Evolutionary conservation across 1,140 invertebrate species (phyloP).

Genomic region (Orussus abietinus): DNA sequence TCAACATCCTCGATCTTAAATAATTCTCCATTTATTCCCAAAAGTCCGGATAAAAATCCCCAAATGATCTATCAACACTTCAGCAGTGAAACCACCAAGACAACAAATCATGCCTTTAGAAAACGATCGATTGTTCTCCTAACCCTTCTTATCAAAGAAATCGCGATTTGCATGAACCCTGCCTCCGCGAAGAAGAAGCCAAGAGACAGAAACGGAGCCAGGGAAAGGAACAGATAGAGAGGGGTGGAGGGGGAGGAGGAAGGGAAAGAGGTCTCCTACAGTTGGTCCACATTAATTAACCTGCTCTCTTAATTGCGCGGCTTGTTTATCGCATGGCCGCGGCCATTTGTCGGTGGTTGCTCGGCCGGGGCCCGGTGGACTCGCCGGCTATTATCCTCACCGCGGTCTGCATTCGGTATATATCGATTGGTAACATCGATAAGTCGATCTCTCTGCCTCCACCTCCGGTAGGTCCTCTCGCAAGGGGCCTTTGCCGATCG

Average conservation of each 20-base stretch:
- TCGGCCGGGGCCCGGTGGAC: neutral
- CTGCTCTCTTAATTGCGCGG: constrained; percentile 40
- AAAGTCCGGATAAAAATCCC: too few species aligned
- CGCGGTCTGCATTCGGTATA: neutral
- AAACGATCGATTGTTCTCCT: too few species aligned
- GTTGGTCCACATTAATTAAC: constrained; percentile 42
- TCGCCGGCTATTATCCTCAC: constrained; percentile 2
- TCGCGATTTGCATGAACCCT: too few species aligned
- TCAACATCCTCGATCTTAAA: too few species aligned
- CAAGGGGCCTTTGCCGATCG: too few species aligned
- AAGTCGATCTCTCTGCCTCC: neutral
- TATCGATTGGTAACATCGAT: constrained; percentile 9
- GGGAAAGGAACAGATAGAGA: neutral
- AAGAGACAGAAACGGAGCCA: constrained; percentile 14
- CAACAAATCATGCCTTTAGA: too few species aligned
- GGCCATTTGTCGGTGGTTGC: constrained; percentile 31
- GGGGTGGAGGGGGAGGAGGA: constrained; percentile 2
- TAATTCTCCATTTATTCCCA: too few species aligned
- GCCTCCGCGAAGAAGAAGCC: constrained; percentile 9
- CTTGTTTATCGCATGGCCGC: constrained; percentile 39
- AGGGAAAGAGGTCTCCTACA: constrained; percentile 19
- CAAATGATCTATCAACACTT: too few species aligned
- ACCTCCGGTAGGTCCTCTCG: constrained; percentile 9
- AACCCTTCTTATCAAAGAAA: too few species aligned
- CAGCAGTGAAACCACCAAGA: too few species aligned